These are phyloP conservation scores for Theretra japonica DNA, from an alignment of 2,888 invertebrate genomes.

Conservation along the genomic window DNA sequence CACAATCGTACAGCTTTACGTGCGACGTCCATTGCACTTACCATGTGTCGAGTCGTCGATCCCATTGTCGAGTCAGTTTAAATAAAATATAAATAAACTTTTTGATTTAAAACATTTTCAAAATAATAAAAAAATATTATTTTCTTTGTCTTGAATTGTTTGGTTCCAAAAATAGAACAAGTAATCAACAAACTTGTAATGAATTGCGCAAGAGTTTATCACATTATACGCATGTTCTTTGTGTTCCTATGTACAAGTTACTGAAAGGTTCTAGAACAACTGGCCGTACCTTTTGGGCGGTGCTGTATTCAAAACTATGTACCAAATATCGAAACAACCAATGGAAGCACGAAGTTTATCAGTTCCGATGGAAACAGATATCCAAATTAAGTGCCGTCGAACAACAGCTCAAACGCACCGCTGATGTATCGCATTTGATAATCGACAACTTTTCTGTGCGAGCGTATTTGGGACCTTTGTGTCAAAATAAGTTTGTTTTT, in stretches of 20 bases:
- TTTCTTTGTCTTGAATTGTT: too few relatives aligned
- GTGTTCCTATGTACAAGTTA: not conserved
- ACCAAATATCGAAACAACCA: not conserved
- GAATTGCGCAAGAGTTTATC: too few relatives aligned
- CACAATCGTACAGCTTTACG: too few relatives aligned
- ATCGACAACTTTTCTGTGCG: slow-evolving; percentile 13
- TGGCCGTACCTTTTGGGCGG: slow-evolving; percentile 7
- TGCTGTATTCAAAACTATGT: not conserved
- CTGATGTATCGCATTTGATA: slow-evolving; percentile 39
- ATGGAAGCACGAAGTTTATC: slow-evolving; percentile 40
- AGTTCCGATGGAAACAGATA: slow-evolving; percentile 42
- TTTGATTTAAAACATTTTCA: too few relatives aligned
- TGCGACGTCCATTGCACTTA: too few relatives aligned
- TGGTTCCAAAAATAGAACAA: too few relatives aligned
- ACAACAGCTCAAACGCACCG: slow-evolving; percentile 41
- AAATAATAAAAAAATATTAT: too few relatives aligned
- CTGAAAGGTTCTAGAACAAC: slow-evolving; percentile 3
- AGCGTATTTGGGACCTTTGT: not conserved
- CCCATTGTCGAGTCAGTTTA: too few relatives aligned
- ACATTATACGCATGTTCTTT: not conserved
- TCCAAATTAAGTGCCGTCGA: slow-evolving; percentile 39
- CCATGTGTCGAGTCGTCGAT: too few relatives aligned
- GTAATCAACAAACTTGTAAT: too few relatives aligned
- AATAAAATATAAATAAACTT: too few relatives aligned
- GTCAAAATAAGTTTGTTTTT: not conserved